phyloP scores from a whole-genome alignment of 2,113 vertebrate genomes.

The Sardina pilchardus region DNA sequence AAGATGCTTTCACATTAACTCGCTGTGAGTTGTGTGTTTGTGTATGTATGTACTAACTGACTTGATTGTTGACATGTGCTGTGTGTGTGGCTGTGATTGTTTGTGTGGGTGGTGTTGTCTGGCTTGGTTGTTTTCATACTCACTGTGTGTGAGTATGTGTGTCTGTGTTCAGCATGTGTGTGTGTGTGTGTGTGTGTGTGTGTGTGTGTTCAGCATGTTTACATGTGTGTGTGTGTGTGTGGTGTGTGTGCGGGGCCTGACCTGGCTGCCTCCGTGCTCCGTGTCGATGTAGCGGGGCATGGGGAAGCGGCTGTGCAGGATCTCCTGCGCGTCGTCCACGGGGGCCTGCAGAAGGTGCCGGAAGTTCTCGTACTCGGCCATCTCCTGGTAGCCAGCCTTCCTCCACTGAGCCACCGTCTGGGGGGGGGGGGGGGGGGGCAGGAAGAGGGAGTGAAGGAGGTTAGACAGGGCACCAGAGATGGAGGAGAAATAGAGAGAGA shows the following conservation, averaged over 20 bases:
- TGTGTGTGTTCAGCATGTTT: not conserved
- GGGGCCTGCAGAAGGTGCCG: constrained; percentile 92
- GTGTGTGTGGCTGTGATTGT: not conserved
- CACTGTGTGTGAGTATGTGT: not conserved
- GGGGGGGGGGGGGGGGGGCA: not conserved
- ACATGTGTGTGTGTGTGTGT: not conserved
- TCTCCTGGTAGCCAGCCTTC: constrained; percentile 93
- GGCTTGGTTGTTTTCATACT: not conserved
- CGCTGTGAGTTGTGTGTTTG: not conserved
- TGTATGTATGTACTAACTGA: not conserved
- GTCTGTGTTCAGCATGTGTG: not conserved
- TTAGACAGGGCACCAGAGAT: not conserved
- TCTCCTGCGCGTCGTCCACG: constrained; percentile 92
- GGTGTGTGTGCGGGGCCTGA: constrained; percentile 47
- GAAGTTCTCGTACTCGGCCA: constrained; percentile 95
- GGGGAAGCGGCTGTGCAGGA: constrained; percentile 92
- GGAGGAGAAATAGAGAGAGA: not conserved
- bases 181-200: constrained; percentile 1
- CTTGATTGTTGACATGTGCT: not conserved
- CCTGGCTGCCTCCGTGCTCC: constrained; percentile 96
- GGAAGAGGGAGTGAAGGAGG: not conserved
- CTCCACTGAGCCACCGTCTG: constrained; percentile 96
- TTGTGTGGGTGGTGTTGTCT: not conserved
- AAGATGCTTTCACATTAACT: not conserved
- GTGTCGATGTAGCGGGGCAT: constrained; percentile 98